These are phyloP conservation scores for Brachirus orientalis DNA, from an alignment of 2,113 vertebrate genomes.

Conservation along the genomic window DNA sequence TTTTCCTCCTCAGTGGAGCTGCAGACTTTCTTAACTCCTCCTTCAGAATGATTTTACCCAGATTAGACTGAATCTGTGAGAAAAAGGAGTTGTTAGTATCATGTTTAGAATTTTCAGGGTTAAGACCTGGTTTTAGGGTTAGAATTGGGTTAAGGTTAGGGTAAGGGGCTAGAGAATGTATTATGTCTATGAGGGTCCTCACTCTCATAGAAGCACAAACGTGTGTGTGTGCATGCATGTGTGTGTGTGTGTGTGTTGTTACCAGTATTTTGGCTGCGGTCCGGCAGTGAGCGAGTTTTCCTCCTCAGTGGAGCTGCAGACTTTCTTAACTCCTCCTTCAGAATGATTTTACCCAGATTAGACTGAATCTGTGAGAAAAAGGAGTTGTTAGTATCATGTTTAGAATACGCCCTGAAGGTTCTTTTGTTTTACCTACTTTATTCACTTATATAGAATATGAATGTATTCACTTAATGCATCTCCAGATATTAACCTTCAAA, in stretches of 20 bases:
- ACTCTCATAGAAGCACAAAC: no score
- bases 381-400: not conserved
- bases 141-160: no score
- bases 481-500: no score
- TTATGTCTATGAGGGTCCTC: no score
- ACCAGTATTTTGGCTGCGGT: constrained; percentile 63
- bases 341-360: constrained; percentile 93
- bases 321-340: constrained; percentile 93
- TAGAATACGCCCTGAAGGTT: no score
- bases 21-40: constrained; percentile 89
- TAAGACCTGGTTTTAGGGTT: no score
- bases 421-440: no score
- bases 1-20: constrained; percentile 87
- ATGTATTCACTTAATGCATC: no score
- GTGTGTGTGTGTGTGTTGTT: not conserved
- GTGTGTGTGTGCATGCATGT: constrained; percentile 16
- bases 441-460: no score
- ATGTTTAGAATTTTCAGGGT: no score
- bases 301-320: constrained; percentile 82
- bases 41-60: constrained; percentile 94
- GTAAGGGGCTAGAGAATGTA: no score
- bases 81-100: not conserved
- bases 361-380: constrained; percentile 88
- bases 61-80: constrained; percentile 91
- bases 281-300: constrained; percentile 91